These are phyloP conservation scores for Hephaestus fuliginosus DNA, from an alignment of 2,797 vertebrate species.

Conservation along the genomic window DNA sequence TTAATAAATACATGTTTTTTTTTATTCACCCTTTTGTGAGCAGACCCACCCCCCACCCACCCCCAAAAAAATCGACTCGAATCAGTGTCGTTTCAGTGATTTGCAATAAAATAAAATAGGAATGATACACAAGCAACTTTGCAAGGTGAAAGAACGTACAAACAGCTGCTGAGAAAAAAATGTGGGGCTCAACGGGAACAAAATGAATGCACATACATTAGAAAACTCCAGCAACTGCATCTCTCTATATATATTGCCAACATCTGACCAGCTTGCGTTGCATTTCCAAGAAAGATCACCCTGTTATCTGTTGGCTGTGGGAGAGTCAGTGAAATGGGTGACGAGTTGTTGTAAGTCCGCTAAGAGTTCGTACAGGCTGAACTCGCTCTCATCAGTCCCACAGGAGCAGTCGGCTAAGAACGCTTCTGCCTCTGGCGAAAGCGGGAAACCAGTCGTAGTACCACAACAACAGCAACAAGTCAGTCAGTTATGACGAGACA, in stretches of 20 bases:
- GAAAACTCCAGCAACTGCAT: constrained; percentile 37
- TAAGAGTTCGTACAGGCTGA: constrained; percentile 1
- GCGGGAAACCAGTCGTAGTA: constrained; percentile 16
- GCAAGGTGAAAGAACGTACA: constrained; percentile 25
- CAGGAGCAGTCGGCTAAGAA: constrained; percentile 9
- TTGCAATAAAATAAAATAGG: constrained; percentile 37
- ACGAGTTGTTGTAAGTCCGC: neutral
- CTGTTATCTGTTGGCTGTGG: neutral
- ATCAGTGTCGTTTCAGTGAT: constrained; percentile 32
- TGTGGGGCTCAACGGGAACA: neutral
- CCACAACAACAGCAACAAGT: constrained; percentile 24
- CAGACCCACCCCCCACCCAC: constrained; percentile 15
- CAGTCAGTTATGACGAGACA: constrained; percentile 16
- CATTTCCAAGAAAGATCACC: constrained; percentile 8
- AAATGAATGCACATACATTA: constrained; percentile 35
- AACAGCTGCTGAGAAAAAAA: constrained; percentile 5
- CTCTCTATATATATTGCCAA: constrained; percentile 15
- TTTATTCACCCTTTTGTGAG: constrained; percentile 34
- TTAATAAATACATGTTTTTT: constrained; percentile 79
- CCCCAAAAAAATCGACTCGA: constrained; percentile 18
- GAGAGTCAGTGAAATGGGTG: constrained; percentile 2
- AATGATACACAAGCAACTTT: constrained; percentile 40
- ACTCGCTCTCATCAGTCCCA: neutral
- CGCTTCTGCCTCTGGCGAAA: too few species aligned
- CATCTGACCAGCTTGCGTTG: constrained; percentile 12